Evolutionary conservation across 1,140 invertebrate genomes (phyloP).

Genomic region (Epicauta chinensis): DNA sequence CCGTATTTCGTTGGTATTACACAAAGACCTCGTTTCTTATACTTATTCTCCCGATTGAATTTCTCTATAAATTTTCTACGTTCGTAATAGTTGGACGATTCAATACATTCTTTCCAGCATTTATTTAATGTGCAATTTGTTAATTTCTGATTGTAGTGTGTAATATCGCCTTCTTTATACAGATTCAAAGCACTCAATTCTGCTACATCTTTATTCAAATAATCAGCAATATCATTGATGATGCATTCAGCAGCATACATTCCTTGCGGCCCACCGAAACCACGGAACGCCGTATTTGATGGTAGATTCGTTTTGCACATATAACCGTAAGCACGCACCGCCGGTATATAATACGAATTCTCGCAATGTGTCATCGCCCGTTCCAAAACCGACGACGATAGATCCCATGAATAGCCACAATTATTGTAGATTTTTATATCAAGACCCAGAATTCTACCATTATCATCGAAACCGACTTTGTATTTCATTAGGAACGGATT

Average conservation of each 20-base stretch:
- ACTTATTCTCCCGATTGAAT: conserved; percentile 77
- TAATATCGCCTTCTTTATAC: conserved; percentile 71
- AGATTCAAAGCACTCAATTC: conserved; percentile 62
- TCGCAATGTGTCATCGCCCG: conserved; percentile 73
- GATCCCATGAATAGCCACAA: conserved; percentile 74
- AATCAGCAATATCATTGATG: conserved; percentile 67
- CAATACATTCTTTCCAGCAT: conserved; percentile 80
- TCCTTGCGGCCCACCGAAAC: conserved; percentile 84
- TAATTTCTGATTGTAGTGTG: conserved; percentile 73
- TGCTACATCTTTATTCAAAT: conserved; percentile 54
- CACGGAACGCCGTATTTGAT: conserved; percentile 86
- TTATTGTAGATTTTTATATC: conserved; percentile 75
- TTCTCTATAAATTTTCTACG: conserved; percentile 54
- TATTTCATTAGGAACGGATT: conserved; percentile 87
- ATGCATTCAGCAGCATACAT: conserved; percentile 80
- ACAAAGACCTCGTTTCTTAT: conserved; percentile 81
- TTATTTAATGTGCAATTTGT: conserved; percentile 66
- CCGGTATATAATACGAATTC: conserved; percentile 72
- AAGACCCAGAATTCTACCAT: conserved; percentile 67
- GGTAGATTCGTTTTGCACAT: conserved; percentile 80
- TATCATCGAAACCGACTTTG: conserved; percentile 71
- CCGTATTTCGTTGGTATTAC: conserved; percentile 89
- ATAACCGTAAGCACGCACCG: conserved; percentile 58
- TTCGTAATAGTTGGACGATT: conserved; percentile 59
- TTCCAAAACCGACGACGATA: conserved; percentile 50